Percentiles rank a stretch among this genome's conserved stretches.
Evolutionary conservation across 1,140 invertebrate genomes (phyloP).

Genomic region (Neodiprion lecontei): DNA sequence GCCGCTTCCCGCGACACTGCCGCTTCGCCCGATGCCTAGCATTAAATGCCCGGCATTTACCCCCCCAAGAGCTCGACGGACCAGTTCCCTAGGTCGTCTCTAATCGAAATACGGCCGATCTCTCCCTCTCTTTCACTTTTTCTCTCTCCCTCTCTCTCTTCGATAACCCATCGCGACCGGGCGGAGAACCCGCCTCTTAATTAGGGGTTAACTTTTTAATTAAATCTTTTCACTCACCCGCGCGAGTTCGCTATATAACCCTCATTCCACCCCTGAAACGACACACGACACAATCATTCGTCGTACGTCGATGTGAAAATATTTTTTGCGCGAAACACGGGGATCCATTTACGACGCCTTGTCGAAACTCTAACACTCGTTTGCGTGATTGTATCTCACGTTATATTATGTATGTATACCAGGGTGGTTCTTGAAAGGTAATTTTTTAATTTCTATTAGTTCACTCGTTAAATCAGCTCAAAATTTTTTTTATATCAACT

Average conservation of each 20-base stretch:
- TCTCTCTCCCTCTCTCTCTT: constrained; percentile 1
- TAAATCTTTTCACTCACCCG: constrained; percentile 6
- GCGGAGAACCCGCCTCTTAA: constrained; percentile 17
- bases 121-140: constrained; percentile 18
- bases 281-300: too few relatives aligned
- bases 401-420: too few relatives aligned
- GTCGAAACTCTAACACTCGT: too few relatives aligned
- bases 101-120: constrained; percentile 10
- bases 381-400: too few relatives aligned
- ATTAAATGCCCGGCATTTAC: neutral
- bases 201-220: constrained; percentile 27
- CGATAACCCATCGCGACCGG: neutral
- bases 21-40: neutral
- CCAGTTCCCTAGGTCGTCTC: neutral
- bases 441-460: too few relatives aligned
- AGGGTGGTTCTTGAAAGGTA: too few relatives aligned
- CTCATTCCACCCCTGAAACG: neutral
- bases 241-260: neutral
- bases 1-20: constrained; percentile 34
- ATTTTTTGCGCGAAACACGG: too few relatives aligned
- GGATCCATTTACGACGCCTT: too few relatives aligned
- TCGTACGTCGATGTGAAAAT: too few relatives aligned
- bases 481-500: too few relatives aligned
- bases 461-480: too few relatives aligned
- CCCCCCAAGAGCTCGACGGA: constrained; percentile 9